A percentile compares a stretch with the other conserved stretches of the same genome.
Evolutionary conservation across 2,113 vertebrate genomes (phyloP).

Genomic region (Brachirus orientalis): DNA sequence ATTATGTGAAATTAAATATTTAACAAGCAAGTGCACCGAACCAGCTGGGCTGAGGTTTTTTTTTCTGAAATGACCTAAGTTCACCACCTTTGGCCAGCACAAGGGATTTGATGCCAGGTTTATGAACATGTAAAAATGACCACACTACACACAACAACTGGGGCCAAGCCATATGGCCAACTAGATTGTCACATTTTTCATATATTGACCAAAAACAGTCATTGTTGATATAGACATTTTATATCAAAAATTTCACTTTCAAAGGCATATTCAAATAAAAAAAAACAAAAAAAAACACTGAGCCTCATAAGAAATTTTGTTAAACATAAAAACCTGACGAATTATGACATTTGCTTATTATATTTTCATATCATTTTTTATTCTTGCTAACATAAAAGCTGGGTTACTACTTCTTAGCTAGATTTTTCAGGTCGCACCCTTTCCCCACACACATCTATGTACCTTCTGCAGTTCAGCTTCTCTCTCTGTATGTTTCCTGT

Average conservation of each 20-base stretch:
- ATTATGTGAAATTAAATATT: constrained; percentile 70
- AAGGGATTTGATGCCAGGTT: neutral
- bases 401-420: neutral
- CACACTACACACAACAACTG: neutral
- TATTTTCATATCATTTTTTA: too few species aligned
- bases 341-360: too few species aligned
- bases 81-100: neutral
- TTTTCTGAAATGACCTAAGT: constrained; percentile 41
- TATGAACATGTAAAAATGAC: neutral
- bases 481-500: constrained; percentile 39
- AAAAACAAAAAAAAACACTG: too few species aligned
- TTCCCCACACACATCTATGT: neutral
- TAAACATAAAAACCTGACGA: too few species aligned
- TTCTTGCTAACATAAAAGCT: too few species aligned
- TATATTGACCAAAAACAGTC: too few species aligned
- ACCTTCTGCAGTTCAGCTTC: constrained; percentile 28
- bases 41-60: constrained; percentile 15
- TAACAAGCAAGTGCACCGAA: constrained; percentile 26
- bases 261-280: too few species aligned
- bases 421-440: neutral
- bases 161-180: neutral
- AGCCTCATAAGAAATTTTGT: too few species aligned
- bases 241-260: too few species aligned
- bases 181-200: too few species aligned
- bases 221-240: too few species aligned